phyloP scores from a whole-genome alignment of 2,888 invertebrate genomes.

The Rhogogaster chlorosoma region DNA sequence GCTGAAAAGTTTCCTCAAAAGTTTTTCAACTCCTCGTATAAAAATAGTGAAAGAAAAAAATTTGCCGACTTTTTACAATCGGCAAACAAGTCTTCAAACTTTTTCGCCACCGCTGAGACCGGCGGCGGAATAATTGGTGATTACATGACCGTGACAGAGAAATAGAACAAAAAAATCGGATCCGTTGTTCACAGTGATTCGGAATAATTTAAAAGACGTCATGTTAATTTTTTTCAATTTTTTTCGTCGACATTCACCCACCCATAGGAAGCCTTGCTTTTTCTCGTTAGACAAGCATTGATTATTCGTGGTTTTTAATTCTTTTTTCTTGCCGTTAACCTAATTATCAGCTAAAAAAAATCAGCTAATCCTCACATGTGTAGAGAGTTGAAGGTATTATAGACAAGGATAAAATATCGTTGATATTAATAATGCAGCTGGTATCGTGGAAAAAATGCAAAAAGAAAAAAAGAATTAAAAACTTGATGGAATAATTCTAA shows the following conservation, averaged over 20 bases:
- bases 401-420: not conserved
- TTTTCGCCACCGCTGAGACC: not conserved
- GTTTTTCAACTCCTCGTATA: not conserved
- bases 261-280: too few species aligned
- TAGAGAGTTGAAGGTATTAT: not conserved
- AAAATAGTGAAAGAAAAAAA: not conserved
- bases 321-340: not conserved
- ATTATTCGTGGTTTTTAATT: too few species aligned
- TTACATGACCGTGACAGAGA: not conserved
- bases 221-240: too few species aligned
- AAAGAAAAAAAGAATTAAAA: not conserved
- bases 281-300: too few species aligned
- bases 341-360: too few species aligned
- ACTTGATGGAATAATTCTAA: not conserved
- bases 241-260: too few species aligned
- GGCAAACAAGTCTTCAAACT: constrained; percentile 13
- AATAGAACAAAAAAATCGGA: not conserved
- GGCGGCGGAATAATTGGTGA: not conserved
- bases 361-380: too few species aligned
- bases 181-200: not conserved
- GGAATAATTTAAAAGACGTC: too few species aligned
- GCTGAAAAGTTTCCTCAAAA: not conserved
- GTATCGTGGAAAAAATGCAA: not conserved
- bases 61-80: not conserved
- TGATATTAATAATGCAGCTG: not conserved